A percentile compares a stretch with the other conserved stretches of the same genome.
Conservation (phyloP, 2,113 vertebrate species). For the Struthio camelus region DNA sequence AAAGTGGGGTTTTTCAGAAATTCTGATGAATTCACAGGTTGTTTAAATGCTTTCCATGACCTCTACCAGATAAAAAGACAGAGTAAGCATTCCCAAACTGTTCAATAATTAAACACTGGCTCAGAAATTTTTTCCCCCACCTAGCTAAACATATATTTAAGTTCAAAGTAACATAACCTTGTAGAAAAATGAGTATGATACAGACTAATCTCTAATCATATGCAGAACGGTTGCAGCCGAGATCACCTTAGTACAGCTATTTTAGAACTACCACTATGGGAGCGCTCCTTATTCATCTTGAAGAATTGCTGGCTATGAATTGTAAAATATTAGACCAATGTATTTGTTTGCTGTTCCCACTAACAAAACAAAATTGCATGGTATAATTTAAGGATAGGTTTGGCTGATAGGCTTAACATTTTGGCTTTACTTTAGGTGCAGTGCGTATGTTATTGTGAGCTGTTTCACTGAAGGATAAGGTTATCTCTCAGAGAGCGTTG, state of each 20-base stretch:
- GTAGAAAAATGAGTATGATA: not conserved
- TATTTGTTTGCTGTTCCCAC: not conserved
- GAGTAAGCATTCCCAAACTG: slow-evolving; percentile 12
- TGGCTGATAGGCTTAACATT: not conserved
- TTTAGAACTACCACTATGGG: not conserved
- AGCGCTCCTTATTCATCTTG: not conserved
- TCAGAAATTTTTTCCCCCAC: not conserved
- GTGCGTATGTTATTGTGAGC: not conserved
- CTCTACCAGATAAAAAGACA: not conserved
- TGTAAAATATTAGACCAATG: not conserved
- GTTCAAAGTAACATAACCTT: slow-evolving; percentile 24
- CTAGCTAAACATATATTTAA: slow-evolving; percentile 33
- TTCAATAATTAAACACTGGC: not conserved
- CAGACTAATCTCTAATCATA: not conserved
- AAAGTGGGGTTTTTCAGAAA: slow-evolving; percentile 38
- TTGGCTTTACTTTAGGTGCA: not conserved
- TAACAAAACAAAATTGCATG: not conserved
- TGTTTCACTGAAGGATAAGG: not conserved
- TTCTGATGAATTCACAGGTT: slow-evolving; percentile 20
- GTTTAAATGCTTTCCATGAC: slow-evolving; percentile 3
- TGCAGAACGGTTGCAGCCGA: slow-evolving; percentile 6
- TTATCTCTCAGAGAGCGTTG: not conserved
- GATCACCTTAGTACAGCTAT: slow-evolving; percentile 20
- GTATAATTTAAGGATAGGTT: not conserved
- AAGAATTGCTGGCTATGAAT: not conserved